These are phyloP conservation scores for Pogonocherus hispidulus DNA, from an alignment of 2,888 invertebrate species.

Conservation along the genomic window DNA sequence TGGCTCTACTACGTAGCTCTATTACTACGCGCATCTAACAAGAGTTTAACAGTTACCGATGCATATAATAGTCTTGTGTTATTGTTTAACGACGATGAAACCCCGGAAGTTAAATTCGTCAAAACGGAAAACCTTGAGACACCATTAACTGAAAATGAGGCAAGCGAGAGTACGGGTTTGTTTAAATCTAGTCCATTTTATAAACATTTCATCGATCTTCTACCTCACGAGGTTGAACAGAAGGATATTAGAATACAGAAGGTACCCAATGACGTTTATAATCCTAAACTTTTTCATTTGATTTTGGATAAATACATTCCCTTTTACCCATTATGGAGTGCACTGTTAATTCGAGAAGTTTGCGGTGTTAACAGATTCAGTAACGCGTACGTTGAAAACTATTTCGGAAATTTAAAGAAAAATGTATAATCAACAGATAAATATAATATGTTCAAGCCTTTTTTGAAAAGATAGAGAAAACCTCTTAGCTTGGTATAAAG, in stretches of 20 bases:
- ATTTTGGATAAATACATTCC: no score
- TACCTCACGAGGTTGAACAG: not conserved
- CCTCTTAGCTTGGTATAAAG: not conserved
- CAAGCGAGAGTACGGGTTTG: not conserved
- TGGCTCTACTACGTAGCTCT: not conserved
- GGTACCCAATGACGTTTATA: not conserved
- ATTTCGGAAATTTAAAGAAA: conserved; percentile 4
- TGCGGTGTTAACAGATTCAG: not conserved
- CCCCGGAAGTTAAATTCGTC: not conserved
- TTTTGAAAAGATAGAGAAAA: not conserved
- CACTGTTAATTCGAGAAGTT: no score
- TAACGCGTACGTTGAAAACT: not conserved
- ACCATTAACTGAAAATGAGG: not conserved
- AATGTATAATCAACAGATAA: not conserved
- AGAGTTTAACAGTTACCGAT: not conserved
- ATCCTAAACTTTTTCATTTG: not conserved
- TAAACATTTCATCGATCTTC: not conserved
- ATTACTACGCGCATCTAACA: not conserved
- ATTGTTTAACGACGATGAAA: not conserved
- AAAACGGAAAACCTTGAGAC: not conserved
- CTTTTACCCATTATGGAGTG: no score
- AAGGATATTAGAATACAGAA: no score
- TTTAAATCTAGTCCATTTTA: conserved; percentile 5
- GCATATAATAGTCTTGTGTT: no score
- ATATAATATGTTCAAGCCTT: not conserved